Conservation (phyloP, 2,888 invertebrate species). For the Stenoptilia bipunctidactyla region DNA sequence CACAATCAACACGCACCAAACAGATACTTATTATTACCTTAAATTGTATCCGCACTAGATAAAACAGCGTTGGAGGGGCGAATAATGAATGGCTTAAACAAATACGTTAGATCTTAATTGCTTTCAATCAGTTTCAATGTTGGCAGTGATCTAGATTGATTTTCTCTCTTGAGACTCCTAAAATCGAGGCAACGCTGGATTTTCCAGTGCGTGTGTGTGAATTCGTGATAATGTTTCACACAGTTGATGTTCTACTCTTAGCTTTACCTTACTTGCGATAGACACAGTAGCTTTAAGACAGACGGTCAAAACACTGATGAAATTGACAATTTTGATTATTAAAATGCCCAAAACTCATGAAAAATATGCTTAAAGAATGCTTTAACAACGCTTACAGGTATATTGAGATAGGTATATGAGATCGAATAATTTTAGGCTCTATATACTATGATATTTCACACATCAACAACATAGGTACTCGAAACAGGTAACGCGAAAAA, state of each 20-base stretch:
- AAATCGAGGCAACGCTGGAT: too few relatives aligned
- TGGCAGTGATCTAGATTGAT: neutral
- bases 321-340: constrained; percentile 7
- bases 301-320: constrained; percentile 5
- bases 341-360: constrained; percentile 28
- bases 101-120: constrained; percentile 22
- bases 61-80: neutral
- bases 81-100: neutral
- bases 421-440: constrained; percentile 59
- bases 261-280: constrained; percentile 15
- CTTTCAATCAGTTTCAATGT: neutral
- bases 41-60: neutral
- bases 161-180: neutral
- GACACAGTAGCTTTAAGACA: constrained; percentile 18
- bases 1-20: constrained; percentile 59
- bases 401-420: too few relatives aligned
- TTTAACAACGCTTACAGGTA: constrained; percentile 56
- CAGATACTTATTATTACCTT: constrained; percentile 31
- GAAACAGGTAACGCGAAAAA: constrained; percentile 65
- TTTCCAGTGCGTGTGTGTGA: too few relatives aligned
- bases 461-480: constrained; percentile 57
- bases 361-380: constrained; percentile 20
- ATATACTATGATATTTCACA: constrained; percentile 51
- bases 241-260: constrained; percentile 18
- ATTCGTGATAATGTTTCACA: constrained; percentile 16